phyloP scores from a whole-genome alignment of 2,888 invertebrate species.

The Loripinus fragilis region DNA sequence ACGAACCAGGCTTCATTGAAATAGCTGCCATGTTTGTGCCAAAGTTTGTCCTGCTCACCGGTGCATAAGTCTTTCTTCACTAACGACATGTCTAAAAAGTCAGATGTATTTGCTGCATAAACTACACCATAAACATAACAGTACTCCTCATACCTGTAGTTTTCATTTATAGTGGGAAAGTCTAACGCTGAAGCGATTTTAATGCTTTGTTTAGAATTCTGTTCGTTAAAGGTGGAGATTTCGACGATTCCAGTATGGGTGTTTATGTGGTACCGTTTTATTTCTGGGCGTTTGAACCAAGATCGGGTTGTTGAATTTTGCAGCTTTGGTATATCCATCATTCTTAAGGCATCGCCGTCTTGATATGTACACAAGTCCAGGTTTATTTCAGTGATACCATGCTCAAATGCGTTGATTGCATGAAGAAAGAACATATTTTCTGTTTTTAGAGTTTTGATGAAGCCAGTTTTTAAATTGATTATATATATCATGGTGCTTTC shows the following conservation, averaged over 20 bases:
- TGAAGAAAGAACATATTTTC: constrained; percentile 72
- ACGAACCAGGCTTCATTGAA: constrained; percentile 77
- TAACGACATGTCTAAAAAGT: constrained; percentile 66
- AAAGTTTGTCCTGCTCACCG: constrained; percentile 55
- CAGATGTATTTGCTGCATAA: constrained; percentile 63
- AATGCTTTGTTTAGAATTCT: constrained; percentile 19
- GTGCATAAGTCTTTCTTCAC: constrained; percentile 77
- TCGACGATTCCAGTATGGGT: not conserved
- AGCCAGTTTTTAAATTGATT: constrained; percentile 67
- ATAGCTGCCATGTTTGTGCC: constrained; percentile 64
- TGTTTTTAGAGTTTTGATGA: constrained; percentile 58
- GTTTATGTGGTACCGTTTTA: not conserved
- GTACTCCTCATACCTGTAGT: constrained; percentile 66
- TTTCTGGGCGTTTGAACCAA: constrained; percentile 33
- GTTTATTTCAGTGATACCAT: constrained; percentile 54
- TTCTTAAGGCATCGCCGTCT: constrained; percentile 62
- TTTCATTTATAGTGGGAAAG: constrained; percentile 77
- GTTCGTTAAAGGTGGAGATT: not conserved
- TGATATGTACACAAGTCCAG: constrained; percentile 71
- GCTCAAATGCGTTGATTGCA: constrained; percentile 77
- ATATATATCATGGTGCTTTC: constrained; percentile 63
- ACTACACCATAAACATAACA: constrained; percentile 77
- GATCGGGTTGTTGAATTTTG: too few relatives aligned
- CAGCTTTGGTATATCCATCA: constrained; percentile 62
- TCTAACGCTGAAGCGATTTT: constrained; percentile 67